Evolutionary conservation across 2,113 vertebrate species (phyloP), one percentile per base, ranked within the genome.

Genomic region (Datnioides undecimradiatus): DNA sequence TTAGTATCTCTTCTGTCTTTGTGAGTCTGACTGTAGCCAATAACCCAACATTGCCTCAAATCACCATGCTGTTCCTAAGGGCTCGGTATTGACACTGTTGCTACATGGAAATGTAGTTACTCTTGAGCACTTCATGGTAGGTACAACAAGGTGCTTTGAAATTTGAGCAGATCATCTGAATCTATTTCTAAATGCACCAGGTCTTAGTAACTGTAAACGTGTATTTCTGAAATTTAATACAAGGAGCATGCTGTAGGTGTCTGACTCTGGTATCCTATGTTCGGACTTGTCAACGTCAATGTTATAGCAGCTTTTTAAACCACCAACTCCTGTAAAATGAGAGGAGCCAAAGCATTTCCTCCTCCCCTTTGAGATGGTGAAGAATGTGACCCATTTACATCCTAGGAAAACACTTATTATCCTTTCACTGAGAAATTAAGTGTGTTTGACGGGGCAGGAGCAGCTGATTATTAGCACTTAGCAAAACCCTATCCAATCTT

Each of bases 391-490:
- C 46, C 70, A 91, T 88, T 89, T 86, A 86, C 40, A 82, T 79
- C 59, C 83, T 46, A 74, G 81, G 68, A 82, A 82, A 89, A 87
- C 69, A 80, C 59, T 43, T 83, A 81, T 80, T 88, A 79, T 73
- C 64, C 79, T 81, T 77, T 73, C 54, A 36, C 46, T 52, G 52
- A 68, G 62, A 83, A 63, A 75, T 76, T 49, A 81, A 69, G 59
- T 25, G 63, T 86, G 77, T 93, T 79, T 73, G 65, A 87, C 13
- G 1, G 76, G 49, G 68, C 63, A 79, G 36, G 38, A 78, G 62
- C 67, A 73, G 62, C 59, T 33, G 63, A 84, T 86, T 80, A 82
- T 88, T 91, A 84, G 25, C 83, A 77, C 81, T 88, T 87, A 84
- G 60, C 48, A 62, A 76, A 79, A 73, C 59, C 63, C 62, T 40